Percentiles rank a stretch among this genome's conserved stretches.
Conservation (phyloP, 2,113 vertebrate species). For the Charina bottae region DNA sequence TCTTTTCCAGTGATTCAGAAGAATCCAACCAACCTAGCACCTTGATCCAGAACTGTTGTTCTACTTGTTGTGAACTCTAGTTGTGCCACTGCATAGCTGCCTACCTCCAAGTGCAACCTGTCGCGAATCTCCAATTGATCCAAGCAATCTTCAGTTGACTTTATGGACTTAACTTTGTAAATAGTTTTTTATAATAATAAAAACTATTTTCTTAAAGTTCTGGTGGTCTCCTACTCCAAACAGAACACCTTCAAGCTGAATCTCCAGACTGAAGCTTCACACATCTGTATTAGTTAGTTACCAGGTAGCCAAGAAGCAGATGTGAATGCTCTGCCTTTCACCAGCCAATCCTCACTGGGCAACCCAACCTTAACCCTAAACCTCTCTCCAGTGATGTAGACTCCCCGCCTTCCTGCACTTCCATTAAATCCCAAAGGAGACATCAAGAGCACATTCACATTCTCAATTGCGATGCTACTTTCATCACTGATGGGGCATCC, state of each 20-base stretch:
- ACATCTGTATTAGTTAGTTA: background rate
- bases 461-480: background rate
- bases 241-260: background rate
- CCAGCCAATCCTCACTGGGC: background rate
- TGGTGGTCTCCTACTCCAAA: no score
- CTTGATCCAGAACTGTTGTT: no score
- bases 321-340: background rate
- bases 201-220: no score
- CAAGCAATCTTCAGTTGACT: no score
- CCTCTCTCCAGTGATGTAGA: background rate
- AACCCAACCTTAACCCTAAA: background rate
- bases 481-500: background rate
- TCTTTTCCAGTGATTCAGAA: no score
- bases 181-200: no score
- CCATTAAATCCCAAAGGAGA: background rate
- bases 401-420: background rate
- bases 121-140: no score
- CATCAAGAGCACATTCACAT: background rate
- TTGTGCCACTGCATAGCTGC: no score
- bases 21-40: no score
- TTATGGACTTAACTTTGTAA: no score
- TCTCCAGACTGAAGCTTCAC: background rate
- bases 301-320: background rate
- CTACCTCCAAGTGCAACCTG: no score
- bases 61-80: no score